Evolutionary conservation across 1,140 invertebrate species (phyloP), one percentile per base, ranked within the genome.

Genomic region (Euura saliciscinereae): DNA sequence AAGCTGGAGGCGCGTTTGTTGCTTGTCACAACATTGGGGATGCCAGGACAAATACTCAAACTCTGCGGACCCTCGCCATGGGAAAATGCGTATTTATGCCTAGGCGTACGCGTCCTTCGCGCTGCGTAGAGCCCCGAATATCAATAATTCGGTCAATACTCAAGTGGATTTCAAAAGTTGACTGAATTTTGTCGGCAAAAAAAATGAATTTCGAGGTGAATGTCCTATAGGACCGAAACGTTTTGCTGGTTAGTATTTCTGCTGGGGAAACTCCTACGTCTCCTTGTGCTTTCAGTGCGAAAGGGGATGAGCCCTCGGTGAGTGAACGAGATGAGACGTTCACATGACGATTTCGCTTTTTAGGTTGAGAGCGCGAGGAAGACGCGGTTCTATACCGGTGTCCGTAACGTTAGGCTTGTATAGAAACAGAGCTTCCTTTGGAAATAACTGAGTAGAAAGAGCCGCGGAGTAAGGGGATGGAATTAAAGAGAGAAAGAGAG

Each of bases 41-140:
- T 78, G 78, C 74, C 78, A 82, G 80, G 81, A 78, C 81, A 82
- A 82, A 82, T 79, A 82, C 78, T 82, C 76, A 72, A 79, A 28
- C 28, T 28, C 51, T 59, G 0, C 51, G 51, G 3, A 59, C 8
- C 2, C 51, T 6, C 10, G 5, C 6, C 51, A 28, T 28, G 28
- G 28, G 28, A 28, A 28, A 28, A 28, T 28, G 28, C 28, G 28
- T 28, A 28, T 28, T 28, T 28, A 28, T 28, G 28, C 28, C 28
- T 28, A 28, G 28, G 28, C 28, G 28, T 28, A 28, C 28, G 28
- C 28, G 28, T 28, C 28, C 28, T 28, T 1, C 28, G 28, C 28
- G 28, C 28, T 28, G 28, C 28, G 28, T 28, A 28, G 28, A 28
- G 28, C 28, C 28, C 28, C 28, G 28, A 28, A 28, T 28, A 28